phyloP scores from a whole-genome alignment of 1,140 invertebrate species.

The Spodoptera frugiperda region DNA sequence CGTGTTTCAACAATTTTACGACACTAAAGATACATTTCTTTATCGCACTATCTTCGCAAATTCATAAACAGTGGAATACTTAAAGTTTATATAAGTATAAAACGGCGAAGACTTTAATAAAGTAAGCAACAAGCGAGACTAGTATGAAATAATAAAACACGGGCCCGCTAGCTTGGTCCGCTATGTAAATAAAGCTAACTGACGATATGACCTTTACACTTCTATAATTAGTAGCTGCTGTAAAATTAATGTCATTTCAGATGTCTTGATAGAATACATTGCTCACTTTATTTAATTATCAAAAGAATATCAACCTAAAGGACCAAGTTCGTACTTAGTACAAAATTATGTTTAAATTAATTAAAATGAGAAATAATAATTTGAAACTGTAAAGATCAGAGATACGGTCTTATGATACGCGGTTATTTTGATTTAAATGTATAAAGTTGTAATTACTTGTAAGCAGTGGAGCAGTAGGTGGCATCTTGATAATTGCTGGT shows the following conservation, averaged over 20 bases:
- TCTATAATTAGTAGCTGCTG: slow-evolving; percentile 36
- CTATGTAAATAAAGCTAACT: slow-evolving; percentile 34
- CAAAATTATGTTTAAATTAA: slow-evolving; percentile 29
- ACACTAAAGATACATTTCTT: neutral
- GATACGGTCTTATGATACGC: slow-evolving; percentile 6
- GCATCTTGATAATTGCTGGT: neutral
- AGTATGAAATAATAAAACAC: slow-evolving; percentile 25
- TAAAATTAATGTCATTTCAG: slow-evolving; percentile 43
- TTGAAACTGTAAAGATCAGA: slow-evolving; percentile 17
- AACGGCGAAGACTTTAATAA: neutral
- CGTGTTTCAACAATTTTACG: neutral
- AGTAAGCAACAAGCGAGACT: neutral
- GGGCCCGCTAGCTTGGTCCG: neutral
- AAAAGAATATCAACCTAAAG: neutral
- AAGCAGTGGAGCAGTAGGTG: neutral
- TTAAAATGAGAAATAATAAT: slow-evolving; percentile 33
- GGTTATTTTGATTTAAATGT: slow-evolving; percentile 15
- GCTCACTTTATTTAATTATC: slow-evolving; percentile 35
- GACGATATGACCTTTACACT: slow-evolving; percentile 39
- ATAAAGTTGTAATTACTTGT: slow-evolving; percentile 16
- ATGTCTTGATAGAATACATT: slow-evolving; percentile 38
- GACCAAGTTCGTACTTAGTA: neutral
- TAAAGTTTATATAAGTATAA: slow-evolving; percentile 20
- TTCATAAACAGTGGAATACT: slow-evolving; percentile 8
- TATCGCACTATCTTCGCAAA: neutral